Evolutionary conservation across 2,888 invertebrate species (phyloP).

Genomic region (Agelastica alni): DNA sequence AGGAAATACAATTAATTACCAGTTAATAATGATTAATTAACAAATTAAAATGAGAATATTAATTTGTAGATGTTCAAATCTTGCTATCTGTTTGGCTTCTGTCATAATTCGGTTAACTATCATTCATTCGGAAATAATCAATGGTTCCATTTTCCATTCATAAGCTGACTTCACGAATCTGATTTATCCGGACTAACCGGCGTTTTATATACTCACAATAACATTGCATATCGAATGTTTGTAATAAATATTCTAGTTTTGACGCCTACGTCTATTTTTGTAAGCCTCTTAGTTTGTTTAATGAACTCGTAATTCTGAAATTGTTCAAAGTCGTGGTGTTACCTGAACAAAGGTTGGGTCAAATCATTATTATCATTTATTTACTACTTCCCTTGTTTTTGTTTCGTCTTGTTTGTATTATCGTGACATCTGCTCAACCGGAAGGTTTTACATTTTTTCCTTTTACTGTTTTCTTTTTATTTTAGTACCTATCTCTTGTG

Average conservation of each 20-base stretch:
- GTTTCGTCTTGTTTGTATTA: slow-evolving; percentile 1
- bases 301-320: slow-evolving; percentile 13
- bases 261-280: slow-evolving; percentile 36
- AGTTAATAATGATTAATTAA: slow-evolving; percentile 38
- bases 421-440: slow-evolving; percentile 25
- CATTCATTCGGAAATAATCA: slow-evolving; percentile 50
- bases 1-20: slow-evolving; percentile 36
- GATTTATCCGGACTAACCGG: slow-evolving; percentile 43
- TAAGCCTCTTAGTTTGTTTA: slow-evolving; percentile 2
- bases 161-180: slow-evolving; percentile 38
- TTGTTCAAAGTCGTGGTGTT: not conserved
- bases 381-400: slow-evolving; percentile 30
- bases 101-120: slow-evolving; percentile 44
- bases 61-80: slow-evolving; percentile 18
- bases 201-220: slow-evolving; percentile 43
- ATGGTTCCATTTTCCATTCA: slow-evolving; percentile 48
- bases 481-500: slow-evolving; percentile 7
- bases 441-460: slow-evolving; percentile 13
- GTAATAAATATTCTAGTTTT: slow-evolving; percentile 35
- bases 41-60: slow-evolving; percentile 27
- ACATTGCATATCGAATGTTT: slow-evolving; percentile 38
- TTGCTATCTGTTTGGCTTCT: slow-evolving; percentile 36
- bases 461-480: slow-evolving; percentile 20
- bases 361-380: slow-evolving; percentile 21
- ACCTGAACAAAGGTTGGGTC: slow-evolving; percentile 30